Conservation (phyloP, 2,888 invertebrate species). For the Nomada goodeniana region DNA sequence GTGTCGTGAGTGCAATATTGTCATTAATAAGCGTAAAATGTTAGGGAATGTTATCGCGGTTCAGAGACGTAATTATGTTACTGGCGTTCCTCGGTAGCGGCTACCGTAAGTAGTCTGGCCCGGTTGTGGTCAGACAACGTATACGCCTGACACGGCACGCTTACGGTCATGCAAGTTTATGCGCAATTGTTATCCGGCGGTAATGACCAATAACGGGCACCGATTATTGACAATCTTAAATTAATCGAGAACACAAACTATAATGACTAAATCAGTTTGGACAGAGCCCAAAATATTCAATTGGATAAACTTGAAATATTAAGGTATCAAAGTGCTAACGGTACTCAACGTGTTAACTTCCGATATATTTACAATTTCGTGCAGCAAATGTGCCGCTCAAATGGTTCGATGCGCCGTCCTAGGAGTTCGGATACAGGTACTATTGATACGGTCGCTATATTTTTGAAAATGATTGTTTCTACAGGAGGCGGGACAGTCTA, state of each 20-base stretch:
- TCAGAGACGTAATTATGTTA: background rate
- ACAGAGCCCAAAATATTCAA: no score
- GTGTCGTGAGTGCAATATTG: background rate
- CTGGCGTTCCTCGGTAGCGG: background rate
- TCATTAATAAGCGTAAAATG: background rate
- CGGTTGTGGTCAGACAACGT: background rate
- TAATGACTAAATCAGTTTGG: no score
- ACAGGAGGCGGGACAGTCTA: no score
- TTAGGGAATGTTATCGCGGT: background rate
- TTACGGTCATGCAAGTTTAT: background rate
- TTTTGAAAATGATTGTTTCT: no score
- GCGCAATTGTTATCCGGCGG: background rate
- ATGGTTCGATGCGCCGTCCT: background rate
- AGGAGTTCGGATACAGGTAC: no score
- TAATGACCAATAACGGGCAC: no score
- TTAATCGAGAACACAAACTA: no score
- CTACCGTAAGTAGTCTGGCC: conserved; percentile 11
- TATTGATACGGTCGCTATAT: no score
- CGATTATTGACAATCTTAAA: background rate
- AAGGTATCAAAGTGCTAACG: no score
- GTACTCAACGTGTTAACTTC: background rate
- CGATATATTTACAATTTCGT: background rate
- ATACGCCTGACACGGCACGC: background rate
- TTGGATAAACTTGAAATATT: no score
- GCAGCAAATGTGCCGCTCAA: background rate